Conservation (phyloP, 37 sponge, comb jelly and placozoan genomes). For the Tethya wilhelma region DNA sequence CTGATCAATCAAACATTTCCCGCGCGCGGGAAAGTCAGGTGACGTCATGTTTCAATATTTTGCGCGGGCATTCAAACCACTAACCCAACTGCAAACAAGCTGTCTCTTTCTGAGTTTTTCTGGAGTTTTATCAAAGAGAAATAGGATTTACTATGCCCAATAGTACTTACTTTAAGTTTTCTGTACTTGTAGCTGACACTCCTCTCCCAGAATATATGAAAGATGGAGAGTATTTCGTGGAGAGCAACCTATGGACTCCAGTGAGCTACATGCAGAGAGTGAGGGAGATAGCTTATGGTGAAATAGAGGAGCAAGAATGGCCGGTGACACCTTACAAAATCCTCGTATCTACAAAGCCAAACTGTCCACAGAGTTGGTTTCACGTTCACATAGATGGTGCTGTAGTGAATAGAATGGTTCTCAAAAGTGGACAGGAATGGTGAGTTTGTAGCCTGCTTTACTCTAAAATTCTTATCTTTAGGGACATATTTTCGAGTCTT, state of each 20-base stretch:
- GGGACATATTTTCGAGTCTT: no score
- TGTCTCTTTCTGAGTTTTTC: no score
- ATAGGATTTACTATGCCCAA: no score
- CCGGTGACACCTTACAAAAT: conserved; percentile 33
- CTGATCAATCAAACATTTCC: no score
- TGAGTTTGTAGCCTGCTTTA: background rate
- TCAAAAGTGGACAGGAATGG: background rate
- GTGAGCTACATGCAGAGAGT: conserved; percentile 43
- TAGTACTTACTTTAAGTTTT: conserved; percentile 28
- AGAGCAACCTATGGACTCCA: conserved; percentile 52
- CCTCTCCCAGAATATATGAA: conserved; percentile 46
- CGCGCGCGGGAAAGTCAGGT: no score
- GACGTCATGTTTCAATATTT: no score
- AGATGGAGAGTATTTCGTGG: conserved; percentile 34
- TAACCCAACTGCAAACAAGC: no score
- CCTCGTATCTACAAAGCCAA: background rate
- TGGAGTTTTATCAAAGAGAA: no score
- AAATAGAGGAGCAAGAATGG: conserved; percentile 11
- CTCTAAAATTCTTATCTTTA: background rate
- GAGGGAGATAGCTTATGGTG: conserved; percentile 5
- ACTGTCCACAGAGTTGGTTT: background rate
- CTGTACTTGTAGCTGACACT: conserved; percentile 31
- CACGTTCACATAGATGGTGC: conserved; percentile 18
- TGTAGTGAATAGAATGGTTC: background rate
- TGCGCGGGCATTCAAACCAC: no score